Evolutionary conservation across 2,888 invertebrate genomes (phyloP).

Genomic region (Caenorhabditis plicata): DNA sequence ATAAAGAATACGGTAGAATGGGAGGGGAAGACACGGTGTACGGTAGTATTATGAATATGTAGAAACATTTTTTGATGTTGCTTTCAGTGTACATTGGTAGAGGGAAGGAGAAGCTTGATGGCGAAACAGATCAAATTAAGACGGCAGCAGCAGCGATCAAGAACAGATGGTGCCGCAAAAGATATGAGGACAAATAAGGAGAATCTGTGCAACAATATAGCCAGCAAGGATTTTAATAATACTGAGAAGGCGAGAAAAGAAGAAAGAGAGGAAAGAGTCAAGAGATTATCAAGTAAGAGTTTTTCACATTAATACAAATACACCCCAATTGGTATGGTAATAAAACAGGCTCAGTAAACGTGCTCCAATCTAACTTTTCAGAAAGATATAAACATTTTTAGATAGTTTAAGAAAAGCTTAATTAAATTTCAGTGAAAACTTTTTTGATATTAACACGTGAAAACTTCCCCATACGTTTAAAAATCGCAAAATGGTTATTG

Average conservation of each 20-base stretch:
- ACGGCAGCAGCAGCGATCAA: slow-evolving; percentile 45
- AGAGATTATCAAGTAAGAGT: too few species aligned
- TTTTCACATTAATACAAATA: too few species aligned
- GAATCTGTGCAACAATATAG: background rate
- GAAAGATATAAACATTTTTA: too few species aligned
- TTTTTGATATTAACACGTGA: too few species aligned
- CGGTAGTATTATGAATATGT: background rate
- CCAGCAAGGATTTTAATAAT: background rate
- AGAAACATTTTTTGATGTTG: background rate
- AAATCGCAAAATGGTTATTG: too few species aligned
- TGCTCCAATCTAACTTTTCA: too few species aligned
- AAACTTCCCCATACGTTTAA: too few species aligned
- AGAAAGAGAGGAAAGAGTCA: too few species aligned
- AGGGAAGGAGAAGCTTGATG: slow-evolving; percentile 57
- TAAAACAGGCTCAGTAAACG: too few species aligned
- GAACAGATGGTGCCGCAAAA: background rate
- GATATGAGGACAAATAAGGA: slow-evolving; percentile 1
- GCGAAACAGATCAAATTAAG: slow-evolving; percentile 62
- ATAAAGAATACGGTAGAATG: slow-evolving; percentile 3
- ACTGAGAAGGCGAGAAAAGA: background rate
- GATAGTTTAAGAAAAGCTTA: too few species aligned
- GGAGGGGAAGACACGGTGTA: background rate
- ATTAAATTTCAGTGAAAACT: too few species aligned
- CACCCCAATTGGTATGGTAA: too few species aligned
- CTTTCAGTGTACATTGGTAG: slow-evolving; percentile 61